Percentiles rank a stretch among this genome's conserved stretches.
Evolutionary conservation across 1,140 invertebrate genomes (phyloP).

Genomic region (Apis dorsata): DNA sequence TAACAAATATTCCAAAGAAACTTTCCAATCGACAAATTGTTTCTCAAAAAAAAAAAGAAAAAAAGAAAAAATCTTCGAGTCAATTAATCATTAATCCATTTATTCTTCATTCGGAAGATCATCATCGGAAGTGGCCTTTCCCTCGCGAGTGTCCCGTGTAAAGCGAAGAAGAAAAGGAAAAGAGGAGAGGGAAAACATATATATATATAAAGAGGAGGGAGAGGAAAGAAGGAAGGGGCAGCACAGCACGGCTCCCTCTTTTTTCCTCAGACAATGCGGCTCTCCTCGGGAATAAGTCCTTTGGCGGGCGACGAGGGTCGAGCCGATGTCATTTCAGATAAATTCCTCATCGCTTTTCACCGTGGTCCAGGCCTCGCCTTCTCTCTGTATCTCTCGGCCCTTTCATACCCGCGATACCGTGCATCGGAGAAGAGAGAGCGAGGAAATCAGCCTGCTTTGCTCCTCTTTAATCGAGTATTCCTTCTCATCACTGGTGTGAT

Average conservation of each 20-base stretch:
- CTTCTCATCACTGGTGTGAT: background rate
- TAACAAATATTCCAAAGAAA: background rate
- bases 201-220: too few relatives aligned
- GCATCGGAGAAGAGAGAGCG: conserved; percentile 28
- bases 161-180: background rate
- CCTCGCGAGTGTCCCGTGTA: background rate
- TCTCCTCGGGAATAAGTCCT: conserved; percentile 58
- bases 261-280: conserved; percentile 38
- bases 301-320: conserved; percentile 63
- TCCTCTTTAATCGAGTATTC: conserved; percentile 27
- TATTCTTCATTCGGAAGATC: conserved; percentile 8
- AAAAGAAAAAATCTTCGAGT: background rate
- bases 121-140: conserved; percentile 39
- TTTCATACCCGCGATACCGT: conserved; percentile 22
- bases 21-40: background rate
- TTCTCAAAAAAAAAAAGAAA: too few relatives aligned
- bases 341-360: conserved; percentile 73
- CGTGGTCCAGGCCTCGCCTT: conserved; percentile 47
- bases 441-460: conserved; percentile 20
- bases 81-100: conserved; percentile 22
- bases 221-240: background rate
- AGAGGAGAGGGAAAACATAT: background rate
- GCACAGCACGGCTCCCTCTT: conserved; percentile 15
- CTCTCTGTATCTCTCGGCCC: conserved; percentile 1
- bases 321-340: conserved; percentile 80